Evolutionary conservation across 2,888 invertebrate species (phyloP), one percentile per base, ranked within the genome.

Genomic region (Mythimna pallens): DNA sequence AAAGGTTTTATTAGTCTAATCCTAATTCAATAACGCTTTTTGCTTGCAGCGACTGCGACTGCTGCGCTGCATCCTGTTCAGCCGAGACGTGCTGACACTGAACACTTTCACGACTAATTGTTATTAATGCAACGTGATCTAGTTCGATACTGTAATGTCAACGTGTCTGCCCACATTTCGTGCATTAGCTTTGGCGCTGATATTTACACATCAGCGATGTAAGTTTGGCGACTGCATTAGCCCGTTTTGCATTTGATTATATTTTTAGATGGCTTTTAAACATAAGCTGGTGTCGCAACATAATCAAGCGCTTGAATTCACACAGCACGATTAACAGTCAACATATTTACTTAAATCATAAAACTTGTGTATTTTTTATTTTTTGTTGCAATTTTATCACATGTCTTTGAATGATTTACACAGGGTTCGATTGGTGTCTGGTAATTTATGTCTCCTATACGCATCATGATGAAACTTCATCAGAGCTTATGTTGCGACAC

Each of bases 1-100:
- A 94, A 94, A 92, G 91, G 93, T 93, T 95, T 93, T 92, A 94
- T 93, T 93, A 90, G 91, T 87, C 92, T 95, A 95, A 96, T 96
- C 95, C 95, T 94, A 92, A 93, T 94, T 93, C 92, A 92, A 93
- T 94, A 93, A 89, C 91, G 87, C 87, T 95, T 95, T 95, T 95
- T 94, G 93, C 91, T 80, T 59, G 47, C 52, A 22, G 47, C 47
- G 80, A 93, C 91, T 93, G 86, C 87, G 78, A 83, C 88, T 88
- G 62, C 70, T 73, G 84, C 89, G 86, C 90, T 88, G 91, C 90
- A 92, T 92, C 89, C 92, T 88, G 90, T 91, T 90, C 89, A 86
- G 88, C 88, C 86, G 81, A 89, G 89, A 85, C 89, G 85, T 88
- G 87, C 86, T 89, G 91, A 90, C 90, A 84, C 68, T 87, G 87